A percentile compares a stretch with the other conserved stretches of the same genome.
These are phyloP conservation scores for Lordiphosa andalusiaca DNA, from an alignment of 2,888 invertebrate species.

Conservation along the genomic window DNA sequence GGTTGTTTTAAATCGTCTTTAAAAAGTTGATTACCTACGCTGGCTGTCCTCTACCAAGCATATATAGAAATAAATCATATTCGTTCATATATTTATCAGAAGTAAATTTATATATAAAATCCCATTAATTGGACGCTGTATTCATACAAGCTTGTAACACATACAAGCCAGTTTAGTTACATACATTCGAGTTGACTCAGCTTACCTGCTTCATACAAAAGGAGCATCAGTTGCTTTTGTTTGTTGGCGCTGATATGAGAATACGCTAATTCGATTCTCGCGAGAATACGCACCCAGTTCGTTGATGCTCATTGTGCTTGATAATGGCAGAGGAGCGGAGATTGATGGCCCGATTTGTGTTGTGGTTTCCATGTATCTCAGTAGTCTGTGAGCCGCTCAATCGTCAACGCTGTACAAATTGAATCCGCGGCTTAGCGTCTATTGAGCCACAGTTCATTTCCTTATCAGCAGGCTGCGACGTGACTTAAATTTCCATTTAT, in stretches of 20 bases:
- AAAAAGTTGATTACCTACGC: too few species aligned
- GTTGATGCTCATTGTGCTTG: conserved; percentile 3
- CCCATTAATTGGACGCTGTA: too few species aligned
- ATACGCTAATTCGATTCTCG: not conserved
- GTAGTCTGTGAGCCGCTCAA: conserved; percentile 40
- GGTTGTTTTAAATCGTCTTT: too few species aligned
- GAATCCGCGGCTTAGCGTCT: conserved; percentile 9
- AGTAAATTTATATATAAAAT: too few species aligned
- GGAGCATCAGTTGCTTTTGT: conserved; percentile 2
- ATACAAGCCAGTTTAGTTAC: too few species aligned
- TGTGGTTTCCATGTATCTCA: conserved; percentile 32
- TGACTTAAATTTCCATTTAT: conserved; percentile 38
- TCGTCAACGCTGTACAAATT: conserved; percentile 15
- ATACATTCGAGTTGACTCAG: too few species aligned
- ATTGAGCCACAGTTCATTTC: conserved; percentile 27
- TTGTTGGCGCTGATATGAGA: not conserved
- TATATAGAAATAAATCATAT: too few species aligned
- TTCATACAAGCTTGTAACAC: too few species aligned
- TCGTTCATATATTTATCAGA: too few species aligned
- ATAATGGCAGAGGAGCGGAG: too few species aligned
- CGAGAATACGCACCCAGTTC: conserved; percentile 1
- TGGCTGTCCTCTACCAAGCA: too few species aligned
- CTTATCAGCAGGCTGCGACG: conserved; percentile 48
- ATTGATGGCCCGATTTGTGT: conserved; percentile 24
- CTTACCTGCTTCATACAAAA: too few species aligned